Conservation (phyloP, 2,113 vertebrate genomes). For the Nycticebus coucang region DNA sequence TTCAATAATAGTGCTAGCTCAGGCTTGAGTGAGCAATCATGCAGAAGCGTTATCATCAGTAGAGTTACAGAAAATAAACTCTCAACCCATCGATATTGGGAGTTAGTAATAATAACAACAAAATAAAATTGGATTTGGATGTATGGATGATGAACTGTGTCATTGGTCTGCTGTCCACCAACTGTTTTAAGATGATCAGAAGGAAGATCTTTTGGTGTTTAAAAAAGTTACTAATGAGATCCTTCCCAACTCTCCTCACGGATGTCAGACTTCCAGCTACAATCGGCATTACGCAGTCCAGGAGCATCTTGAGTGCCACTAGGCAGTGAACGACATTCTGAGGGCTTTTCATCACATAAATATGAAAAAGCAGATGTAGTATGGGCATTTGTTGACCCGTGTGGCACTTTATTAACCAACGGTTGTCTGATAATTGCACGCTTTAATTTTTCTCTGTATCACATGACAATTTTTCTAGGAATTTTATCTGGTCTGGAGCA, state of each 20-base stretch:
- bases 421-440: neutral
- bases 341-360: neutral
- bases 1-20: neutral
- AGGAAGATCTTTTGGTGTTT: neutral
- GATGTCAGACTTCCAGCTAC: neutral
- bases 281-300: neutral
- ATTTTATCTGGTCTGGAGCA: neutral
- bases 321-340: neutral
- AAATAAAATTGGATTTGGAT: neutral
- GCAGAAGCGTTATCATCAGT: neutral
- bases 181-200: neutral
- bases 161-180: neutral
- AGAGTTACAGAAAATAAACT: neutral
- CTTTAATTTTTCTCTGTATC: slow-evolving; percentile 1
- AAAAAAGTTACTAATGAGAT: neutral
- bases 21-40: neutral
- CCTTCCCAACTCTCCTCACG: neutral
- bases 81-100: neutral
- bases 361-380: neutral
- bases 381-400: neutral
- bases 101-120: neutral
- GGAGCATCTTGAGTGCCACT: neutral
- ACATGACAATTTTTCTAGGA: neutral
- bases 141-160: neutral
- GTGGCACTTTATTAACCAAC: neutral